These are phyloP conservation scores for Pseudoatta argentina DNA, from an alignment of 1,140 invertebrate species.

Conservation along the genomic window DNA sequence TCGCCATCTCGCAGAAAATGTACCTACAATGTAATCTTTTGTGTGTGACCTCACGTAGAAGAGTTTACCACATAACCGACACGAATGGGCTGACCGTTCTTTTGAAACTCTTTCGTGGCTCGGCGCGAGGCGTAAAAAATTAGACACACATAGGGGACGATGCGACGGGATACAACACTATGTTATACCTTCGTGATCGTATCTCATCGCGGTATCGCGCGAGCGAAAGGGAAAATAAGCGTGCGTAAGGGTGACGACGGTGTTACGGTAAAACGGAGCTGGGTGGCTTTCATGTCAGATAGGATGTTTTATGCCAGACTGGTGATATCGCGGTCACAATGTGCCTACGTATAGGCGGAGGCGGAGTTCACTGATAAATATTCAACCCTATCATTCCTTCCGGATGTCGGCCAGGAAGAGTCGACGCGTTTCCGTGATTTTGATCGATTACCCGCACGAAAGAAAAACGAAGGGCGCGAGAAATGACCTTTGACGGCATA, in stretches of 20 bases:
- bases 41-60: neutral
- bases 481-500: neutral
- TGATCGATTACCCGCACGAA: constrained; percentile 65
- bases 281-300: constrained; percentile 65
- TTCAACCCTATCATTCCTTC: constrained; percentile 66
- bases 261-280: constrained; percentile 44
- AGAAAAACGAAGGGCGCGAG: constrained; percentile 17
- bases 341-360: constrained; percentile 29
- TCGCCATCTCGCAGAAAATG: neutral
- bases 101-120: neutral
- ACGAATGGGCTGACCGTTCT: constrained; percentile 18
- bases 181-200: constrained; percentile 32
- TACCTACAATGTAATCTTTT: neutral
- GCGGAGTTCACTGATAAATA: constrained; percentile 71
- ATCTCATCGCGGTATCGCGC: constrained; percentile 29
- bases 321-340: constrained; percentile 62
- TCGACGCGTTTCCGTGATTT: constrained; percentile 55
- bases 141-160: constrained; percentile 24
- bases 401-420: constrained; percentile 20
- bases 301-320: constrained; percentile 69
- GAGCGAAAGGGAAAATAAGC: constrained; percentile 31
- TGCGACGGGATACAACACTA: constrained; percentile 10
- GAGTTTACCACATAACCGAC: constrained; percentile 8
- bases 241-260: constrained; percentile 22
- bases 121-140: constrained; percentile 30